A percentile compares a stretch with the other conserved stretches of the same genome.
These are phyloP conservation scores for Aleiodes alternator DNA, from an alignment of 2,888 invertebrate genomes.

Conservation along the genomic window DNA sequence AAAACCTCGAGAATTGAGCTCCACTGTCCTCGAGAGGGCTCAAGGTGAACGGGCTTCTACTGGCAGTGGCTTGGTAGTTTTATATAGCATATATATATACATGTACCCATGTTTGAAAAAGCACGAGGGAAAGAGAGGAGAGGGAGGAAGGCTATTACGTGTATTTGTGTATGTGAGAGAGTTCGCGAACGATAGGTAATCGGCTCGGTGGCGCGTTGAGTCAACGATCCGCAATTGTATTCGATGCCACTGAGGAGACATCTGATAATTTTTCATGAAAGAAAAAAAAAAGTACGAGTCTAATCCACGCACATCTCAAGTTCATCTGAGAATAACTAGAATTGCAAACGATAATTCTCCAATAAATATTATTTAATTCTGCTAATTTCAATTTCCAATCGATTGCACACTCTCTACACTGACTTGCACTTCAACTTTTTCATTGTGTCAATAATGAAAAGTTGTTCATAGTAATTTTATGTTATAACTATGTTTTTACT, in stretches of 20 bases:
- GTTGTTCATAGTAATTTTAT: too few species aligned
- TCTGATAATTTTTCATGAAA: conserved; percentile 14
- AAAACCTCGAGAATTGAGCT: conserved; percentile 62
- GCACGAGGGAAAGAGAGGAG: too few species aligned
- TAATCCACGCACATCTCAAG: background rate
- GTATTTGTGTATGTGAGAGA: conserved; percentile 16
- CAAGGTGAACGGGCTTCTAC: conserved; percentile 74
- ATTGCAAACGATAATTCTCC: too few species aligned
- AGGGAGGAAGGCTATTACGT: conserved; percentile 19
- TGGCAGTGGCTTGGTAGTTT: conserved; percentile 65
- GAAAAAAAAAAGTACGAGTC: background rate
- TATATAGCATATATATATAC: conserved; percentile 14
- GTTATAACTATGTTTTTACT: too few species aligned
- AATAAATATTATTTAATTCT: too few species aligned
- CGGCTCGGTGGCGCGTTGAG: conserved; percentile 23
- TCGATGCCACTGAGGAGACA: conserved; percentile 15
- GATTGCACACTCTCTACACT: too few species aligned
- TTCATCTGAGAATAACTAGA: background rate
- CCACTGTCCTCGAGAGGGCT: conserved; percentile 67
- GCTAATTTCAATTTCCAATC: too few species aligned
- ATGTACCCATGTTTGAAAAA: conserved; percentile 8
- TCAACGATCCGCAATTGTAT: conserved; percentile 27
- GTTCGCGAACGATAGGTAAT: conserved; percentile 27
- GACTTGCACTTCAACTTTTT: too few species aligned
- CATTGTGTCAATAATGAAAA: too few species aligned